Evolutionary conservation across 2,888 invertebrate genomes (phyloP).

Genomic region (Sympetrum striolatum): DNA sequence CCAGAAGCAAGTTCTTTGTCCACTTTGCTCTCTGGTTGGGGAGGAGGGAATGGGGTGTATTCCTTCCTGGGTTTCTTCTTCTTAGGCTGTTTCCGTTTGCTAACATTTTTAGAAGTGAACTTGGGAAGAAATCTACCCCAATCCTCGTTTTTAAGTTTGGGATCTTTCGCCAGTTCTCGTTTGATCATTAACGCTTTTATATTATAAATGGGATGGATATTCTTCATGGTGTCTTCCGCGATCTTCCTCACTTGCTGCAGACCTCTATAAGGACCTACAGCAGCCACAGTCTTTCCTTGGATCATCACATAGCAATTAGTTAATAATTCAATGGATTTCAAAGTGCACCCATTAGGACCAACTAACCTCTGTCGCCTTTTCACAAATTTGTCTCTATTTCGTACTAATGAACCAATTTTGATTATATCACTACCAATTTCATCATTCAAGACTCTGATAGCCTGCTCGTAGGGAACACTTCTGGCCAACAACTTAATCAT

Average conservation of each 20-base stretch:
- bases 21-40: conserved; percentile 90
- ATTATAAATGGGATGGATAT: conserved; percentile 98
- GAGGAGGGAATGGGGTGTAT: conserved; percentile 98
- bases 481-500: conserved; percentile 93
- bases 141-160: conserved; percentile 87
- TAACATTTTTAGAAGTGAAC: conserved; percentile 88
- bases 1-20: conserved; percentile 94
- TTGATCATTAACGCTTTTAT: conserved; percentile 98
- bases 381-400: conserved; percentile 92
- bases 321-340: conserved; percentile 94
- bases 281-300: conserved; percentile 96
- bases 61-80: conserved; percentile 88
- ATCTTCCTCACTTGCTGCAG: conserved; percentile 85
- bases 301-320: conserved; percentile 96
- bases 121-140: conserved; percentile 98
- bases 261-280: conserved; percentile 95
- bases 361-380: conserved; percentile 93
- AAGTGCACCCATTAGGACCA: conserved; percentile 96
- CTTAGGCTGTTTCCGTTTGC: conserved; percentile 85
- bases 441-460: conserved; percentile 84
- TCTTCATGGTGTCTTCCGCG: conserved; percentile 97
- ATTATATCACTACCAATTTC: conserved; percentile 94
- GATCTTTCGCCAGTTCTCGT: conserved; percentile 91
- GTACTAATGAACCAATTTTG: conserved; percentile 89
- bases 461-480: conserved; percentile 97